phyloP scores from a whole-genome alignment of 2,113 vertebrate genomes.

The Cercopithecus mona region DNA sequence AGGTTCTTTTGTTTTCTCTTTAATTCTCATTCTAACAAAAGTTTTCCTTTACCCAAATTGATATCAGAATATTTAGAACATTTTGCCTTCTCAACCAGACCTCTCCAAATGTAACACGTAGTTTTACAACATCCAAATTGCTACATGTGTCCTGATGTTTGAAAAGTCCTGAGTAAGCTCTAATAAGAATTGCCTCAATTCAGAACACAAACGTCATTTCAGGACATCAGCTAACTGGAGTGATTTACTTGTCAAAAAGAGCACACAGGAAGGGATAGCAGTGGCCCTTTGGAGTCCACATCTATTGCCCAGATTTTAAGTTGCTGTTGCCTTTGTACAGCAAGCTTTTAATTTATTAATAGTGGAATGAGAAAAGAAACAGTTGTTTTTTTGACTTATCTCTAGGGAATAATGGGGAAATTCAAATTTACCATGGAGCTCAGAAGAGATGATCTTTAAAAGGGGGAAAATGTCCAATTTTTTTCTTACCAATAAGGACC shows the following conservation, averaged over 20 bases:
- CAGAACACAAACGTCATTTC: neutral
- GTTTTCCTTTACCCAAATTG: neutral
- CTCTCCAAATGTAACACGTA: neutral
- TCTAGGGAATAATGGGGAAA: slow-evolving; percentile 1
- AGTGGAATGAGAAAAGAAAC: neutral
- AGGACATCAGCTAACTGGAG: neutral
- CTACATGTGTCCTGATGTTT: neutral
- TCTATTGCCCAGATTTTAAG: neutral
- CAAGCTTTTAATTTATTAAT: neutral
- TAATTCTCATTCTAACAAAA: slow-evolving; percentile 4
- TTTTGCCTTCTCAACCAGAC: neutral
- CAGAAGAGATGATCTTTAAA: neutral
- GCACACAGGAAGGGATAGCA: rapidly evolving
- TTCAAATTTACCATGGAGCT: neutral
- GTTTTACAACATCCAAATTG: neutral
- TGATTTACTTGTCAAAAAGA: neutral
- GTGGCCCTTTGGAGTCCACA: neutral
- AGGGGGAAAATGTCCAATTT: neutral
- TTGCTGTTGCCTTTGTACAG: neutral
- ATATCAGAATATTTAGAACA: slow-evolving; percentile 1
- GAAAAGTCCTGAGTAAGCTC: neutral
- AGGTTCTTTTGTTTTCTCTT: neutral
- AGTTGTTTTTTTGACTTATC: neutral
- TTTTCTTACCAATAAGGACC: neutral
- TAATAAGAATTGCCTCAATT: neutral